Conservation (phyloP, 2,113 vertebrate genomes). For the Trachemys scripta region DNA sequence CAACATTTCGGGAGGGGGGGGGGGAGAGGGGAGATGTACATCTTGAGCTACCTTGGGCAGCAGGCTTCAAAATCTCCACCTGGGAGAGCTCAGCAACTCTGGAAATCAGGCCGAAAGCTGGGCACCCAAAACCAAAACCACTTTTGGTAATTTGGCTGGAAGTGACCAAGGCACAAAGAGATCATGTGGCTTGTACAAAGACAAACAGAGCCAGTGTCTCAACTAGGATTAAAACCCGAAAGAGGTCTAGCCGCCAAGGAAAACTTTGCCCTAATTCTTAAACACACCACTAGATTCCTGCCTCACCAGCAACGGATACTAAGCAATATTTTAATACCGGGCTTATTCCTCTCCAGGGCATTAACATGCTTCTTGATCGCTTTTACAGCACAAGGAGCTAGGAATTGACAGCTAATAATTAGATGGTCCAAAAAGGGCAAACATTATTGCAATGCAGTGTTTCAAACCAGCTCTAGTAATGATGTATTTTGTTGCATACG, state of each 20-base stretch:
- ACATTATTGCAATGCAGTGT: neutral
- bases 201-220: neutral
- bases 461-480: constrained; percentile 8
- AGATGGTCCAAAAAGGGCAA: neutral
- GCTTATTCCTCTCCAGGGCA: neutral
- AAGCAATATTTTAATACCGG: neutral
- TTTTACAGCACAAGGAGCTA: neutral
- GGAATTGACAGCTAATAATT: neutral
- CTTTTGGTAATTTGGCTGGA: neutral
- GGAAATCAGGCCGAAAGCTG: neutral
- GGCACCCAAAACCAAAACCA: accelerated
- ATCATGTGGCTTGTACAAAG: neutral
- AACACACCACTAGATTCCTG: neutral
- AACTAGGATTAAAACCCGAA: neutral
- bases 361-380: neutral
- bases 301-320: neutral
- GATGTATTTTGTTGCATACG: neutral
- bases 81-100: neutral
- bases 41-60: neutral
- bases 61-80: accelerated
- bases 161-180: neutral
- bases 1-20: neutral
- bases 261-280: neutral
- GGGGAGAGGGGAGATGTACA: neutral
- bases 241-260: neutral